These are phyloP conservation scores for Stenodera caucasica DNA, from an alignment of 2,888 invertebrate genomes.

Conservation along the genomic window DNA sequence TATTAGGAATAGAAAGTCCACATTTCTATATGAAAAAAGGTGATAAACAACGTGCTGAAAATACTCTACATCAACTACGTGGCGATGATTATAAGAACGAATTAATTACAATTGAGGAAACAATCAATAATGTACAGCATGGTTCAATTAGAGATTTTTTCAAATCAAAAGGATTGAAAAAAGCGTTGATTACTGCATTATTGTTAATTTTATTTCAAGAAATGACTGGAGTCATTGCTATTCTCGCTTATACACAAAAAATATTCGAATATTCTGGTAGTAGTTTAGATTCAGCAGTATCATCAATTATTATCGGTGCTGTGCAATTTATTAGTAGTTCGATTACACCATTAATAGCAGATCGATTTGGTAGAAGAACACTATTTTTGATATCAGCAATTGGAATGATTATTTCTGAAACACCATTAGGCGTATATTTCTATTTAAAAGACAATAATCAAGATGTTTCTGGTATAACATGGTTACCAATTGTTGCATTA, in stretches of 20 bases:
- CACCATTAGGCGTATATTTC: slow-evolving; percentile 62
- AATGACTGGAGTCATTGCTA: slow-evolving; percentile 33
- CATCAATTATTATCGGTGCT: slow-evolving; percentile 53
- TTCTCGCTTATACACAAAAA: slow-evolving; percentile 40
- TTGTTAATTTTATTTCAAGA: slow-evolving; percentile 33
- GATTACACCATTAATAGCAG: background rate
- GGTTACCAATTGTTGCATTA: slow-evolving; percentile 70
- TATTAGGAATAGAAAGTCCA: slow-evolving; percentile 35
- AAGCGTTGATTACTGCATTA: slow-evolving; percentile 28
- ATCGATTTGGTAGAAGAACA: background rate
- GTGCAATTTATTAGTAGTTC: background rate
- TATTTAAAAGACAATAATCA: slow-evolving; percentile 61
- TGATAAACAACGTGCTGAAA: slow-evolving; percentile 62
- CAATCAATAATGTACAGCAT: slow-evolving; percentile 17
- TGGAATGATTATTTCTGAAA: slow-evolving; percentile 6
- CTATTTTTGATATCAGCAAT: slow-evolving; percentile 6
- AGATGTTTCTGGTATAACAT: slow-evolving; percentile 58
- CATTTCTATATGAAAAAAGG: slow-evolving; percentile 54
- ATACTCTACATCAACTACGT: slow-evolving; percentile 60
- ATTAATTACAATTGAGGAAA: slow-evolving; percentile 28
- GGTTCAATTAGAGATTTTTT: slow-evolving; percentile 10
- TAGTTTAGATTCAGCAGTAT: slow-evolving; percentile 43
- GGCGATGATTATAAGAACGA: slow-evolving; percentile 23
- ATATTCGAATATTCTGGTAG: slow-evolving; percentile 61
- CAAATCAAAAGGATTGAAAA: slow-evolving; percentile 14